phyloP scores from a whole-genome alignment of 2,888 invertebrate species.

The Pyrgus malvae region DNA sequence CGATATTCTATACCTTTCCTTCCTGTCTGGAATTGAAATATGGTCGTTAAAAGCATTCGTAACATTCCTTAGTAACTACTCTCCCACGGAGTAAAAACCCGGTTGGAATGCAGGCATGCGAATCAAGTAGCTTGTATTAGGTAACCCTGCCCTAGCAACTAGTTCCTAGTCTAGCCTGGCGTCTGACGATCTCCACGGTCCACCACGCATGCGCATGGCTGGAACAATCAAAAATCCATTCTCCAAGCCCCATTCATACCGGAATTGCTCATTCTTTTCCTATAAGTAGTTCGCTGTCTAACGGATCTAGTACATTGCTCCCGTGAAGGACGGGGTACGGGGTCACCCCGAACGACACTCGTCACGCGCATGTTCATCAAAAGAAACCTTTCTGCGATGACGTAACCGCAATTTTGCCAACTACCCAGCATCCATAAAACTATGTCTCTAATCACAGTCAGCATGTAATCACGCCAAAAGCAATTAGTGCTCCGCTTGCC shows the following conservation, averaged over 20 bases:
- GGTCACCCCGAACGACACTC: not conserved
- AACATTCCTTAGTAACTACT: no score
- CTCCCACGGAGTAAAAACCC: constrained; percentile 14
- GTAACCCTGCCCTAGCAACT: constrained; percentile 20
- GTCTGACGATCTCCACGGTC: constrained; percentile 21
- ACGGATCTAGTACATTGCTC: not conserved
- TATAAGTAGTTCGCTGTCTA: not conserved
- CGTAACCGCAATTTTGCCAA: constrained; percentile 15
- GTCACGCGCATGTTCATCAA: constrained; percentile 8
- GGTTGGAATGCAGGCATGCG: constrained; percentile 4
- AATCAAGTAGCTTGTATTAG: constrained; percentile 4
- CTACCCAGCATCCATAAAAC: constrained; percentile 8
- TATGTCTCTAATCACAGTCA: constrained; percentile 4
- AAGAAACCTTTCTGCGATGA: constrained; percentile 23
- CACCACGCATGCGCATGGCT: constrained; percentile 30
- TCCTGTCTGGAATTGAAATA: no score
- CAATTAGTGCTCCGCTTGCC: constrained; percentile 6
- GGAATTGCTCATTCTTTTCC: constrained; percentile 3
- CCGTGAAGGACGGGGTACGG: not conserved
- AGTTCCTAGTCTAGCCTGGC: constrained; percentile 28
- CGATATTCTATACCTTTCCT: no score
- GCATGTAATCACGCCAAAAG: constrained; percentile 9
- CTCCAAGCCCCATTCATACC: constrained; percentile 20
- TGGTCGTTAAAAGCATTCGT: no score
- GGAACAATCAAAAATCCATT: constrained; percentile 21